Percentiles rank a stretch among this genome's conserved stretches.
phyloP scores from a whole-genome alignment of 2,888 invertebrate species.

The Machimus rusticus region DNA sequence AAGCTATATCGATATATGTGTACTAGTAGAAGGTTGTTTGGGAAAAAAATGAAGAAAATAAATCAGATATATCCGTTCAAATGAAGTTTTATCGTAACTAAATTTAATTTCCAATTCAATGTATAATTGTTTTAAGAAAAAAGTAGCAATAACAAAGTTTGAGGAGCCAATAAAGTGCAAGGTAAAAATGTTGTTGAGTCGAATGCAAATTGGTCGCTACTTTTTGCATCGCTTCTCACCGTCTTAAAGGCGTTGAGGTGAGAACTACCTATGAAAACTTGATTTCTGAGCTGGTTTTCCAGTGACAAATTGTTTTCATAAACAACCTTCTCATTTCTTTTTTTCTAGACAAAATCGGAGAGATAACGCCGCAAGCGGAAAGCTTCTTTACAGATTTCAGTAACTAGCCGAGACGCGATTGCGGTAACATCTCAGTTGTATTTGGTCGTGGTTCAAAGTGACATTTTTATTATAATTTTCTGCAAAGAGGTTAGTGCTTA shows the following conservation, averaged over 20 bases:
- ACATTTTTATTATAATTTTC: neutral
- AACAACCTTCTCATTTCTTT: neutral
- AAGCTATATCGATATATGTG: neutral
- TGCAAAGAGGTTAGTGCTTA: neutral
- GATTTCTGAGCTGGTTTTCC: slow-evolving; percentile 4
- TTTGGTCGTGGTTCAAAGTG: neutral
- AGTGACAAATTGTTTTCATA: neutral
- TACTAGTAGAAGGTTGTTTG: neutral
- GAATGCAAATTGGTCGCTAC: neutral
- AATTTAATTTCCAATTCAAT: neutral
- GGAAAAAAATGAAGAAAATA: neutral
- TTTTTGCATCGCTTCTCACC: neutral
- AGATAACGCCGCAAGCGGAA: neutral
- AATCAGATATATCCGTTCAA: neutral
- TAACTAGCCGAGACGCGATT: neutral
- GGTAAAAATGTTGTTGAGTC: neutral
- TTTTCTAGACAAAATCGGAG: neutral
- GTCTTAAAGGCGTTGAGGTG: neutral
- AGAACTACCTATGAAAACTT: neutral
- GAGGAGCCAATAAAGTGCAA: neutral
- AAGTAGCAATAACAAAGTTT: neutral
- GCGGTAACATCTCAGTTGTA: neutral
- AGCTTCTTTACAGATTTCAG: neutral
- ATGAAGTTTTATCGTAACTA: neutral
- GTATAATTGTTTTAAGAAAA: neutral